Base-by-base conservation (phyloP, 2,113 vertebrate species). In the Anseranas semipalmata region DNA sequence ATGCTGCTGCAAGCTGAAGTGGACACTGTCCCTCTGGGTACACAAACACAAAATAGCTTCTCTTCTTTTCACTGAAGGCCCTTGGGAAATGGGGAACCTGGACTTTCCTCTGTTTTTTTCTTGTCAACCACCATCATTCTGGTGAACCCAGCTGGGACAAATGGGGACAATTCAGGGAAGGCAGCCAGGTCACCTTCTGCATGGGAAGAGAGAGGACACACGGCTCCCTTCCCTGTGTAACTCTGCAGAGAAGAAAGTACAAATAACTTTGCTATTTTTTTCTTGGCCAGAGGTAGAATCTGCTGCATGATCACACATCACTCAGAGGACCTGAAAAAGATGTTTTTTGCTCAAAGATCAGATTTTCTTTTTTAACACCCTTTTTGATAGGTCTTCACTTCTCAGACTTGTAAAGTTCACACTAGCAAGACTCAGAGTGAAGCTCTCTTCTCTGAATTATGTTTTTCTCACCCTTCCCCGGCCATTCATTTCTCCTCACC, bases 51-150 rank as follows among this genome's bases (percentile, higher is more conserved):
- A 52, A 85, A 4, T 3, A 55, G 12, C 5, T 67, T n/a, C 3
- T 65, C 81, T 30, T 41, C 12, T 21, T 81, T 72, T 70, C 28
- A 37, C 6, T 59, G 33, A 50, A 88, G 48, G 28, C 9, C 58
- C 52, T 7, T 0, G 2, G 21, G 19, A 7, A 6, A 19, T 7
- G 7, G 6, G 18, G 9, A 95, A 7, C 25, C 39, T 76, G 33
- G 12, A n/a, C 0, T 2, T 52, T 5, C 21, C 24, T 78, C 52
- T 63, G 7, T 43, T 92, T 74, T 59, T 58, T 77, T 88, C 48
- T 30, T 0, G 0, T n/a, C 25, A 75, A 15, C 5, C 12, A 7
- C 46, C 2, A 0, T 10, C 50, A 45, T 10, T 68, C 45, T 87
- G 5, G 28, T 65, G 43, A 78, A 33, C 12, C 25, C 19, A 85